Evolutionary conservation across 2,888 invertebrate species (phyloP), one percentile per base, ranked within the genome.

Genomic region (Phortica okadai): DNA sequence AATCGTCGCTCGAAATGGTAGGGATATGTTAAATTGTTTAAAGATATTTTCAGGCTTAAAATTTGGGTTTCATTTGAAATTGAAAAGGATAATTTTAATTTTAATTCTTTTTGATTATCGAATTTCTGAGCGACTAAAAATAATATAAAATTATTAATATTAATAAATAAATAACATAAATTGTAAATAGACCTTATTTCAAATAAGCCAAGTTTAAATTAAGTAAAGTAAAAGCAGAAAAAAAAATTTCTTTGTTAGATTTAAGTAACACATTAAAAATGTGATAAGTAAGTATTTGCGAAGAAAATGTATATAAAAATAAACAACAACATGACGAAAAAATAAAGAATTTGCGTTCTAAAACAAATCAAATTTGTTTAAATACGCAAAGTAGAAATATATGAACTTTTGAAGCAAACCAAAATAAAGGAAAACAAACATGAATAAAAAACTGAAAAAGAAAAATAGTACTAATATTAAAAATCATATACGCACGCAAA

Each of bases 331-430:
- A 42, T 56, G 59, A 21, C 5, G 33, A 42, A 16, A 42, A 59
- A 41, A 25, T 25, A 56, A 72, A 50, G 69, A 59, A 69, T 58
- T 54, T 66, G 62, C 66, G 54, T 72, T 74, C n/a, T 25, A 50
- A 77, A 72, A 66, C 77, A 77, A 75, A 73, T 77, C 54, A 77
- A 75, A 75, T 77, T 77, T 77, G 77, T 75, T 75, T 64, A 56
- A 70, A 73, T 33, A 44, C 16, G 59, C 54, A 70, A 59, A 6
- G 5, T 8, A 70, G 59, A 45, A 14, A n/a, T 4, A 11, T 16
- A 14, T 33, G 62, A 44, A 33, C 33, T 33, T 33, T 33, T 44
- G 59, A 33, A 33, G n/a, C 2, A 56, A 72, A 41, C 16, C 33
- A 7, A 56, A 72, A 25, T 21, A n/a, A 56, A 72, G 11, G 44